Evolutionary conservation across 1,140 invertebrate species (phyloP).

Genomic region (Drosophila lacteicornis): DNA sequence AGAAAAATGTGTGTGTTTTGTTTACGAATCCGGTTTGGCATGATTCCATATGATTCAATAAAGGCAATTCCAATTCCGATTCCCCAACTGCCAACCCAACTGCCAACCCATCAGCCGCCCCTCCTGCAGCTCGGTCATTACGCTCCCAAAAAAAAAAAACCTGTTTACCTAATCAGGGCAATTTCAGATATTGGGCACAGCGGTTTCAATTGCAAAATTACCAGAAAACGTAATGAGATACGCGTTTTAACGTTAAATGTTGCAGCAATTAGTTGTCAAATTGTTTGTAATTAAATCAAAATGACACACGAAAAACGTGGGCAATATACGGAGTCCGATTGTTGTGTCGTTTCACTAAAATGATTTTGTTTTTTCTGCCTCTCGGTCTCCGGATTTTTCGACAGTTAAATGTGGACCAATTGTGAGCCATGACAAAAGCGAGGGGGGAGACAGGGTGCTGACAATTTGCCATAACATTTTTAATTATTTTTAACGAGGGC

Average conservation of each 20-base stretch:
- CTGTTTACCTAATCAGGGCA: constrained; percentile 18
- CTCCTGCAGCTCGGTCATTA: neutral
- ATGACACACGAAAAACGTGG: constrained; percentile 67
- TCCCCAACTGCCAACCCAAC: neutral
- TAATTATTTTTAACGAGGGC: constrained; percentile 82
- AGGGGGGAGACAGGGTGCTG: constrained; percentile 61
- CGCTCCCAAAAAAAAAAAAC: neutral
- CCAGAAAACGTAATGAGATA: constrained; percentile 80
- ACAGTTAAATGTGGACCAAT: constrained; percentile 75
- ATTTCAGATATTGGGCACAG: constrained; percentile 59
- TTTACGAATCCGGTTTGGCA: constrained; percentile 79
- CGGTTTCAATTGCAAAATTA: constrained; percentile 74
- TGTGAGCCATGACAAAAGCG: constrained; percentile 62
- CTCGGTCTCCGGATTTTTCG: constrained; percentile 25
- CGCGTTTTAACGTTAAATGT: constrained; percentile 74
- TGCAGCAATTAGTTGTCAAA: constrained; percentile 82
- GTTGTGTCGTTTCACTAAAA: constrained; percentile 74
- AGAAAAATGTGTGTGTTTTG: constrained; percentile 42
- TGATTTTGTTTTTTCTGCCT: constrained; percentile 60
- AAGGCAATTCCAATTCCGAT: constrained; percentile 32
- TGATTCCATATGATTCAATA: constrained; percentile 73
- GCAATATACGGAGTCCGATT: neutral
- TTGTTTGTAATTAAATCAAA: constrained; percentile 84
- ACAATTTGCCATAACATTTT: constrained; percentile 83
- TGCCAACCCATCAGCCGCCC: neutral